Base-by-base conservation (phyloP, 2,797 vertebrate species). In the Sandelia bainsii region DNA sequence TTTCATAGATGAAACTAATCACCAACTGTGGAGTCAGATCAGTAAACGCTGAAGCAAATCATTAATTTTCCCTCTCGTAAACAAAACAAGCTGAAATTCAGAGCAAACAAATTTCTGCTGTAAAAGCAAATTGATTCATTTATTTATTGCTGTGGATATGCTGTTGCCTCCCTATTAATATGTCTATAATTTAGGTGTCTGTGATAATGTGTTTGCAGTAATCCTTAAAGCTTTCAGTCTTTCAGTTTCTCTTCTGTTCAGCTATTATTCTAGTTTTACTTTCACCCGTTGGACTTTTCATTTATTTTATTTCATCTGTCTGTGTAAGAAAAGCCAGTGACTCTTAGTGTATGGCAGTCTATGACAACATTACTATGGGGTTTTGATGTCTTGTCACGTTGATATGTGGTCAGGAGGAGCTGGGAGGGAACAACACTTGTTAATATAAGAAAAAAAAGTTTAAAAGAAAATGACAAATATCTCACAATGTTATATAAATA, bases 221-320 rank as follows among this genome's bases (percentile, higher is more conserved):
- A 78, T 81, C 59, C 62, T 48, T 17, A 42, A 63, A 63, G 71
- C 74, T 69, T 58, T 59, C 27, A 75, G 25, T 40, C 9, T 37
- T 5, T 20, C 27, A 27, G 23, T 13, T 52, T 40, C 27, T 72
- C 40, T 32, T 45, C 49, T 50, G 8, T 51, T 42, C 39, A 29
- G 45, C 2, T 22, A 19, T 37, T 58, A 20, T 44, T 56, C 13
- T 9, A 12, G 5, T 20, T 76, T 25, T 27, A n/a, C 25, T 22
- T 66, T 62, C 23, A 50, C 25, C 29, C 52, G 3, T 4, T 44
- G 27, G 48, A 44, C 13, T 25, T 57, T 39, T 59, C 3, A 1
- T 12, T 29, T 27, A 39, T 32, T 67, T 78, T 57, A 72, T 45
- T 40, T 51, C 7, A 13, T 52, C 39, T 40, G 10, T 40, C n/a